A percentile compares a stretch with the other conserved stretches of the same genome.
Conservation (phyloP, 2,797 vertebrate genomes). For the Danio tinwini region DNA sequence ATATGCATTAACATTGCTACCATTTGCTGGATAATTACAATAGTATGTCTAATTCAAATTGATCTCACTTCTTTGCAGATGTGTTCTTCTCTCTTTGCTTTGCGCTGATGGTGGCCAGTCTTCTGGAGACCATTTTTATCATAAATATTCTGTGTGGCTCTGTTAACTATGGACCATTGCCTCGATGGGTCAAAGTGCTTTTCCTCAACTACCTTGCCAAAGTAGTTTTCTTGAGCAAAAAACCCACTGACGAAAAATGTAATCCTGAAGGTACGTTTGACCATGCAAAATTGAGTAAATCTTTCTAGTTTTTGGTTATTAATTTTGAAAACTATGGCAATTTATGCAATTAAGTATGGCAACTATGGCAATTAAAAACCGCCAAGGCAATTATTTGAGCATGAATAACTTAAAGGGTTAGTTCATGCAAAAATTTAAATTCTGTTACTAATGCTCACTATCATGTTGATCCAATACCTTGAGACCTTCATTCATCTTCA, state of each 20-base stretch:
- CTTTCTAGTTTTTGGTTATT: too few relatives aligned
- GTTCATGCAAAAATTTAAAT: too few relatives aligned
- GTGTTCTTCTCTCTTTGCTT: constrained; percentile 78
- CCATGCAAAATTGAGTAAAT: not conserved
- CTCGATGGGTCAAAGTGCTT: constrained; percentile 70
- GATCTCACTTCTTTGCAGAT: constrained; percentile 59
- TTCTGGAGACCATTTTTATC: constrained; percentile 78
- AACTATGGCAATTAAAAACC: too few relatives aligned
- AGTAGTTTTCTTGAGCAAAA: constrained; percentile 64
- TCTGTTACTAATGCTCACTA: too few relatives aligned
- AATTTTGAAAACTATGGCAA: too few relatives aligned
- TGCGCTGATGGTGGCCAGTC: constrained; percentile 79
- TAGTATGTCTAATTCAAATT: not conserved
- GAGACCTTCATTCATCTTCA: too few relatives aligned
- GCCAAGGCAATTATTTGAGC: too few relatives aligned
- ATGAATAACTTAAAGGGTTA: too few relatives aligned
- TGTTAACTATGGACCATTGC: constrained; percentile 57
- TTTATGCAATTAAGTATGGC: too few relatives aligned
- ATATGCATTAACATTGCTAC: too few relatives aligned
- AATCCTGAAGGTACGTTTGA: constrained; percentile 53
- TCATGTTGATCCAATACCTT: too few relatives aligned
- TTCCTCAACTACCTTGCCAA: constrained; percentile 66
- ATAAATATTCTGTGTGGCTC: constrained; percentile 71
- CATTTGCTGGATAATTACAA: not conserved
- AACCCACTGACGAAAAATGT: constrained; percentile 35